Percentiles rank a stretch among this genome's conserved stretches.
Conservation (phyloP, 2,113 vertebrate genomes). For the Scomber colias region DNA sequence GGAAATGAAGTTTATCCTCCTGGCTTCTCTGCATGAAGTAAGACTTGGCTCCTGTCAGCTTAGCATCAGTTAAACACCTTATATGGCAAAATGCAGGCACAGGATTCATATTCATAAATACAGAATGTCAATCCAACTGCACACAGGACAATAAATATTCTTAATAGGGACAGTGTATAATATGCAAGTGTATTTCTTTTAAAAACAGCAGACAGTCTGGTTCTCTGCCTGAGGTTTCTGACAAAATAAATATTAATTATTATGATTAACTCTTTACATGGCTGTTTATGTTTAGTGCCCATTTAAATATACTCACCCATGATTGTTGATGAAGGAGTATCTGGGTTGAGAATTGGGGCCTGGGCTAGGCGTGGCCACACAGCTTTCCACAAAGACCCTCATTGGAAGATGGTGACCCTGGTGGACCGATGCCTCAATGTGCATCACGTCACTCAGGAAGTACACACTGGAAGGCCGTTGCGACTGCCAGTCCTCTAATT, state of each 20-base stretch:
- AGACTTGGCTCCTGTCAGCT: constrained; percentile 72
- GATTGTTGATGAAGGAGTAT: constrained; percentile 70
- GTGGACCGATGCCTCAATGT: constrained; percentile 70
- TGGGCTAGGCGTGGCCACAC: constrained; percentile 65
- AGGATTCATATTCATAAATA: constrained; percentile 2
- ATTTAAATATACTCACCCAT: constrained; percentile 58
- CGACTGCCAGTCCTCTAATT: constrained; percentile 75
- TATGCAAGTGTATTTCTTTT: neutral
- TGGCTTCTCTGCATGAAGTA: constrained; percentile 73
- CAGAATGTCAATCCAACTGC: neutral
- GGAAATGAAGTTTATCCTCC: constrained; percentile 75
- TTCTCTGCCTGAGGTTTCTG: too few relatives aligned
- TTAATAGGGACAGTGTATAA: neutral
- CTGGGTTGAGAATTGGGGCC: constrained; percentile 46
- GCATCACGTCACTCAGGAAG: constrained; percentile 65
- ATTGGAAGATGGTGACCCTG: constrained; percentile 69
- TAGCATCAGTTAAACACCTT: constrained; percentile 80
- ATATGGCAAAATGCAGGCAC: neutral
- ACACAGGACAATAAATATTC: neutral
- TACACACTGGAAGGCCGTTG: constrained; percentile 55
- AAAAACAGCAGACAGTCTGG: neutral
- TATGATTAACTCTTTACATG: constrained; percentile 1
- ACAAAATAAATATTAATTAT: neutral
- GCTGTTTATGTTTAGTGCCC: neutral
- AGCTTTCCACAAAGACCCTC: constrained; percentile 75